phyloP scores from a whole-genome alignment of 2,888 invertebrate genomes.

The Hartigia nigra region DNA sequence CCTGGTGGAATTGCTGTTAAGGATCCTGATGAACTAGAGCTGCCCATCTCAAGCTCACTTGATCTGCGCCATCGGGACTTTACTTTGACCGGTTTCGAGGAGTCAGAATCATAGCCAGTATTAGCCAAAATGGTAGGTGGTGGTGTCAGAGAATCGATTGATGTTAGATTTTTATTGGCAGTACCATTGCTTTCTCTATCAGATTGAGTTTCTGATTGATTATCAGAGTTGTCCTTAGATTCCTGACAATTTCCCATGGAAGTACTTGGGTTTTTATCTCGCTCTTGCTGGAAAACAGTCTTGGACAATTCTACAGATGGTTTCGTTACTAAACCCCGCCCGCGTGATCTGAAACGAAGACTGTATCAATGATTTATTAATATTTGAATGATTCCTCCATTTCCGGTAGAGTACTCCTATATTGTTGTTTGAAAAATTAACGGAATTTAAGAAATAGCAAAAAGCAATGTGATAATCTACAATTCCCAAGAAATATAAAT shows the following conservation, averaged over 20 bases:
- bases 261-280: slow-evolving; percentile 44
- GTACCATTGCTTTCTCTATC: slow-evolving; percentile 54
- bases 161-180: slow-evolving; percentile 37
- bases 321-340: slow-evolving; percentile 61
- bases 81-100: slow-evolving; percentile 78
- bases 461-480: slow-evolving; percentile 3
- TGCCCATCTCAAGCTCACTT: slow-evolving; percentile 78
- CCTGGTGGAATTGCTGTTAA: not conserved
- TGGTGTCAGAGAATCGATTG: slow-evolving; percentile 48
- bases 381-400: not conserved
- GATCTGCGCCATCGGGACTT: slow-evolving; percentile 83
- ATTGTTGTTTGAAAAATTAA: not conserved
- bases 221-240: slow-evolving; percentile 48
- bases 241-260: slow-evolving; percentile 39
- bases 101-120: slow-evolving; percentile 59
- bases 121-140: slow-evolving; percentile 40
- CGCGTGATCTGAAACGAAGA: slow-evolving; percentile 50
- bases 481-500: slow-evolving; percentile 4
- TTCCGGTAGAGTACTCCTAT: not conserved
- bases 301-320: slow-evolving; percentile 51
- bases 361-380: not conserved
- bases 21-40: slow-evolving; percentile 34
- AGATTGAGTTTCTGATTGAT: slow-evolving; percentile 53
- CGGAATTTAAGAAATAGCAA: not conserved
- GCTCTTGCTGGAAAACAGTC: slow-evolving; percentile 40